Evolutionary conservation across 2,113 vertebrate species (phyloP).

Genomic region (Henicopernis longicauda): DNA sequence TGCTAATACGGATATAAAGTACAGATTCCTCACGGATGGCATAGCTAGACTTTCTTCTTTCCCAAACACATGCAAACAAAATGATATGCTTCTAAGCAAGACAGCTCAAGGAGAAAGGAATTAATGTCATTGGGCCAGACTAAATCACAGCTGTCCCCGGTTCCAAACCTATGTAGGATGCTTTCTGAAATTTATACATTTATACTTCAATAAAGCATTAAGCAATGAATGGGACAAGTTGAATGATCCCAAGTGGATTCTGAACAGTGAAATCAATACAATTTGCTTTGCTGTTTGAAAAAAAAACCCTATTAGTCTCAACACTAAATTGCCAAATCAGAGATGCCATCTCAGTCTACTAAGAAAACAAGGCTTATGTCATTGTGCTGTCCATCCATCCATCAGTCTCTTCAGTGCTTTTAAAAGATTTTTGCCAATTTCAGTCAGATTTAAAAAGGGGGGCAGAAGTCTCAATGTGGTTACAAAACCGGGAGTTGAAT

Average conservation of each 20-base stretch:
- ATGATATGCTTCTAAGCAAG: slow-evolving; percentile 1
- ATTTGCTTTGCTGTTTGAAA: not conserved
- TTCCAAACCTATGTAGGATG: not conserved
- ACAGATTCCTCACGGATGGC: slow-evolving; percentile 7
- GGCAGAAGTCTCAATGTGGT: not conserved
- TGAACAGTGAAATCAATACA: slow-evolving; percentile 16
- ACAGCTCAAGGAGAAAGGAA: slow-evolving; percentile 24
- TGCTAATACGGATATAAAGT: slow-evolving; percentile 50
- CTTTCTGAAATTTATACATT: slow-evolving; percentile 2
- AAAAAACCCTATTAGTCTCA: not conserved
- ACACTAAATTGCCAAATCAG: not conserved
- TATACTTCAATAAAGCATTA: slow-evolving; percentile 35
- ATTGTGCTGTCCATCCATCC: not conserved
- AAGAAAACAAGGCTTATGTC: not conserved
- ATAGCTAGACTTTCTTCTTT: slow-evolving; percentile 11
- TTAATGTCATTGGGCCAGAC: slow-evolving; percentile 8
- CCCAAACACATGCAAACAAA: not conserved
- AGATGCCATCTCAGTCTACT: not conserved
- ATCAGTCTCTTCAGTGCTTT: not conserved
- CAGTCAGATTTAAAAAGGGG: not conserved
- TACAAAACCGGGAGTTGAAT: not conserved
- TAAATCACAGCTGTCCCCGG: not conserved
- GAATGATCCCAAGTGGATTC: not conserved
- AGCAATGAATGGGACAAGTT: not conserved
- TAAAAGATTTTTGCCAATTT: slow-evolving; percentile 4